Evolutionary conservation across 2,888 invertebrate genomes (phyloP).

Genomic region (Epirrhoe tristata): DNA sequence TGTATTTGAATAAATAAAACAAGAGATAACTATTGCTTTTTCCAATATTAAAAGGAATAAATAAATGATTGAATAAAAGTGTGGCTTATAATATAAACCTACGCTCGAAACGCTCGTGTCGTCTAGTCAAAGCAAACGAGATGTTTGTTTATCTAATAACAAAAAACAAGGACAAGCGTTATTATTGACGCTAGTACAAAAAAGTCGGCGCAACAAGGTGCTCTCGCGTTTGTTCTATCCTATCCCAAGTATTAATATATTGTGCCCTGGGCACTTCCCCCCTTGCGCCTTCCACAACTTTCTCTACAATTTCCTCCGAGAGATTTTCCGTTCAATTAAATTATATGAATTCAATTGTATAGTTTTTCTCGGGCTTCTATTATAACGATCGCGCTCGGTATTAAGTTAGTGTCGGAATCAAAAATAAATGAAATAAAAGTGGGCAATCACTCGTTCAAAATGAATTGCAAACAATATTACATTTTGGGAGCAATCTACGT

Average conservation of each 20-base stretch:
- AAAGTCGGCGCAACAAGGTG: constrained; percentile 68
- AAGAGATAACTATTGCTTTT: not conserved
- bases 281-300: constrained; percentile 68
- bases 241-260: constrained; percentile 73
- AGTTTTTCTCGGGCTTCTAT: constrained; percentile 64
- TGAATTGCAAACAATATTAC: constrained; percentile 85
- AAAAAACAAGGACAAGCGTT: constrained; percentile 61
- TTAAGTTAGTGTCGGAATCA: constrained; percentile 72
- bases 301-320: constrained; percentile 69
- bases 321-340: constrained; percentile 75
- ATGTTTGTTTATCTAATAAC: constrained; percentile 49
- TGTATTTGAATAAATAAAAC: not conserved
- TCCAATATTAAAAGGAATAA: no score
- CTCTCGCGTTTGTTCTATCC: constrained; percentile 70
- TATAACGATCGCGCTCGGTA: constrained; percentile 62
- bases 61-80: not conserved
- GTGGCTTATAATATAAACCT: not conserved
- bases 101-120: not conserved
- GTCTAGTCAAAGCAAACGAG: constrained; percentile 29
- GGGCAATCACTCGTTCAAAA: constrained; percentile 80
- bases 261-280: constrained; percentile 67
- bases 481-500: constrained; percentile 84
- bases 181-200: constrained; percentile 65
- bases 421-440: constrained; percentile 76
- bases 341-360: constrained; percentile 71